Evolutionary conservation across 2,113 vertebrate species (phyloP).

Genomic region (Sigmodon hispidus): DNA sequence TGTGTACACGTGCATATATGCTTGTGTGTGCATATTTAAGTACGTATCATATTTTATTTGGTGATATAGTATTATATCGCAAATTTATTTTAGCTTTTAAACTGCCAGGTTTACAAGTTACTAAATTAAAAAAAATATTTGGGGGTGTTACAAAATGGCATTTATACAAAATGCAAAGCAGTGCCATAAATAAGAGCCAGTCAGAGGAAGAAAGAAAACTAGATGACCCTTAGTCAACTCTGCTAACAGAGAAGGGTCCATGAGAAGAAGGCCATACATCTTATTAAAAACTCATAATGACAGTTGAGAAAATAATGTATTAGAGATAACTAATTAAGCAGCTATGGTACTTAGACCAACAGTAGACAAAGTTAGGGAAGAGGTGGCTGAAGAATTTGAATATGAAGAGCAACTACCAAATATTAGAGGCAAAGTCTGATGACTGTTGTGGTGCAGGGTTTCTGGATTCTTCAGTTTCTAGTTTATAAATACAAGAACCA

Average conservation of each 20-base stretch:
- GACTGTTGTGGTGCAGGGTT: not conserved
- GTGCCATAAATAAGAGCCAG: not conserved
- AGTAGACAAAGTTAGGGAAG: not conserved
- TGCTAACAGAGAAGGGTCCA: not conserved
- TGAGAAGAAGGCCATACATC: not conserved
- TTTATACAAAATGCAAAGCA: not conserved
- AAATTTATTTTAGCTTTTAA: not conserved
- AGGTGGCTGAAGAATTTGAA: not conserved
- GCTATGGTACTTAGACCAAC: not conserved
- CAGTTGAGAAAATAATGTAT: not conserved
- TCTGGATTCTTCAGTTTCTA: not conserved
- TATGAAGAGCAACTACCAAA: not conserved
- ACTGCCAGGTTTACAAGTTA: not conserved
- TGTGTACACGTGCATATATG: not conserved
- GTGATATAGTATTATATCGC: not conserved
- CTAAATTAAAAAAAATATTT: not conserved
- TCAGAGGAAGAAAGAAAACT: not conserved
- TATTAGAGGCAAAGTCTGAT: not conserved
- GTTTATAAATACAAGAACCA: not conserved
- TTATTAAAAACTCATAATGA: not conserved
- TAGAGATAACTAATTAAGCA: not conserved
- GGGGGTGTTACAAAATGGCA: too few relatives aligned
- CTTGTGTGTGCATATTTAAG: not conserved
- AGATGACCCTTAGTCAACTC: not conserved
- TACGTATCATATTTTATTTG: not conserved